Evolutionary conservation across 2,113 vertebrate genomes (phyloP).

Genomic region (Sciurus niger): DNA sequence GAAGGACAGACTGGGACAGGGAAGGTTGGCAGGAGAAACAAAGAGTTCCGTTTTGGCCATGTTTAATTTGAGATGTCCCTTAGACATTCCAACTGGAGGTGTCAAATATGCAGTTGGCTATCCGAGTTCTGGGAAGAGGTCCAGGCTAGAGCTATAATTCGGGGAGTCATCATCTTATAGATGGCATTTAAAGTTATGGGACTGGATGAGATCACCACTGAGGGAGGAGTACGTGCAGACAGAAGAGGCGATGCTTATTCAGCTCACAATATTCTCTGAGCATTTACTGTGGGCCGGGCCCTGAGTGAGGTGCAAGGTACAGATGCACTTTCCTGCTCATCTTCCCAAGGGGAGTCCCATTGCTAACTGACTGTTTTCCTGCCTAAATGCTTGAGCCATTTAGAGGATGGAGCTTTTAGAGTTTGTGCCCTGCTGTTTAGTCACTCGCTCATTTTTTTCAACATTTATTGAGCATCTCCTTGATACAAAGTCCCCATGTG

Average conservation of each 20-base stretch:
- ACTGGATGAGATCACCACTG: slow-evolving; percentile 71
- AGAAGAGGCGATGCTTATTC: slow-evolving; percentile 56
- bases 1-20: background rate
- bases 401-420: background rate
- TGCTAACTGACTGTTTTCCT: slow-evolving; percentile 47
- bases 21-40: slow-evolving; percentile 19
- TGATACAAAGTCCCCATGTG: background rate
- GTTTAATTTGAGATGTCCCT: background rate
- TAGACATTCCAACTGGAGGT: slow-evolving; percentile 47
- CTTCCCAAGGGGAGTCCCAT: background rate
- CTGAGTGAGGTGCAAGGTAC: background rate
- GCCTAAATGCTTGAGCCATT: slow-evolving; percentile 6
- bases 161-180: slow-evolving; percentile 68
- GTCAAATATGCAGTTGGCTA: slow-evolving; percentile 46
- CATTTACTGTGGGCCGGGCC: background rate
- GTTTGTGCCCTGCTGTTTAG: background rate
- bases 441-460: background rate
- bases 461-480: background rate
- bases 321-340: background rate
- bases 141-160: slow-evolving; percentile 69
- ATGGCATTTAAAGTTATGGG: slow-evolving; percentile 59
- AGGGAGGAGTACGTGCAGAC: background rate
- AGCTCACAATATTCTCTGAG: background rate
- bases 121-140: slow-evolving; percentile 68
- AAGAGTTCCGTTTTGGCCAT: slow-evolving; percentile 10